Evolutionary conservation across 2,797 vertebrate species (phyloP).

Genomic region (Sebastes flavidus): DNA sequence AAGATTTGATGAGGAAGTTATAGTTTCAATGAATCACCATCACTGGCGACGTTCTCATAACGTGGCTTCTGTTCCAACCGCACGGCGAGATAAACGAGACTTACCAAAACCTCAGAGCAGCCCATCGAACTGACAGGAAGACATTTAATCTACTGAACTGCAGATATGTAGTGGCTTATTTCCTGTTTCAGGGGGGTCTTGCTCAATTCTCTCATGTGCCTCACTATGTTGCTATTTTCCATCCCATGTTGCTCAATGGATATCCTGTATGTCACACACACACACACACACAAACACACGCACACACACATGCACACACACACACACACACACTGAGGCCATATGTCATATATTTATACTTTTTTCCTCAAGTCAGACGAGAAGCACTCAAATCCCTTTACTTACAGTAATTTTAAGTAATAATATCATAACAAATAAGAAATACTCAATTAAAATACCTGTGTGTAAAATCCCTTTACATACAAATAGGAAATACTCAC

Average conservation of each 20-base stretch:
- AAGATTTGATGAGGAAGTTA: neutral
- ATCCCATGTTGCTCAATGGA: slow-evolving; percentile 3
- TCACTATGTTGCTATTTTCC: slow-evolving; percentile 21
- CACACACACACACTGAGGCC: neutral
- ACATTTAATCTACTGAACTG: neutral
- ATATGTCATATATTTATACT: neutral
- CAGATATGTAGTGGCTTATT: slow-evolving; percentile 21
- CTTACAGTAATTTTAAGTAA: neutral
- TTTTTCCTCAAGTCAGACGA: neutral
- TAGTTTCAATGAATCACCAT: neutral
- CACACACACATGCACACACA: neutral
- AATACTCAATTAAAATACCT: neutral
- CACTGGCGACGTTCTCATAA: neutral
- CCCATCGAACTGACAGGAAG: slow-evolving; percentile 59
- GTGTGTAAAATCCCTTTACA: neutral
- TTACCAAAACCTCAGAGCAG: slow-evolving; percentile 45
- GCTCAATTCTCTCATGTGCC: neutral
- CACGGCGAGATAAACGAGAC: slow-evolving; percentile 31
- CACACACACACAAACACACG: neutral
- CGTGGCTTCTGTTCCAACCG: slow-evolving; percentile 53
- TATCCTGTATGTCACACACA: neutral
- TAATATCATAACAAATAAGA: neutral
- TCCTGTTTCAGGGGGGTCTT: slow-evolving; percentile 49
- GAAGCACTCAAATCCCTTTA: neutral
- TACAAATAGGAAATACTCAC: no score